These are phyloP conservation scores for Nesogale talazaci DNA, from an alignment of 2,113 vertebrate genomes.

Conservation along the genomic window DNA sequence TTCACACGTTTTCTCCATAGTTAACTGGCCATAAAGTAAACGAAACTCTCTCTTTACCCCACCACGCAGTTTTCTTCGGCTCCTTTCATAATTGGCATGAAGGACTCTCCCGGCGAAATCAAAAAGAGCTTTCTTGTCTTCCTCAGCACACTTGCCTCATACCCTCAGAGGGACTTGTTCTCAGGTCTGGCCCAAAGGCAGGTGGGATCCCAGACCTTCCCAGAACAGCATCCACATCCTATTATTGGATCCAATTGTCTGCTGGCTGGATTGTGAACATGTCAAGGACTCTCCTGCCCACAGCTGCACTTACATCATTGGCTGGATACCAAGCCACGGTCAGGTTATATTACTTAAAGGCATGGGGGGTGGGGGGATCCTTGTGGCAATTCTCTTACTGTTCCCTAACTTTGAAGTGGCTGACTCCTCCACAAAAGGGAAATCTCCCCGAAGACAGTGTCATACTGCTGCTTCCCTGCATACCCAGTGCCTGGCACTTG, in stretches of 20 bases:
- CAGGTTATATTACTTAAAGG: not conserved
- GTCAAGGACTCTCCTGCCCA: not conserved
- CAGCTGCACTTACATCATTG: not conserved
- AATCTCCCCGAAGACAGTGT: not conserved
- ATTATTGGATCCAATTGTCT: not conserved
- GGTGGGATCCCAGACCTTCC: not conserved
- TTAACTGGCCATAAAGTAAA: slow-evolving; percentile 50
- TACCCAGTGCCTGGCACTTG: not conserved
- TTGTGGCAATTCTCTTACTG: not conserved
- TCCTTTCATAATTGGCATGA: not conserved
- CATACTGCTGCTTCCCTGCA: not conserved
- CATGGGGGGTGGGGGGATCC: not conserved
- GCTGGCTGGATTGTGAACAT: not conserved
- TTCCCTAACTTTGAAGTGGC: not conserved
- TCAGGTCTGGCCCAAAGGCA: not conserved
- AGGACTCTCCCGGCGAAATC: not conserved
- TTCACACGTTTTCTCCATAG: slow-evolving; percentile 39
- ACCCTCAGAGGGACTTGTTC: not conserved
- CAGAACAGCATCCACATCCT: not conserved
- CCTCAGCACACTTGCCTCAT: not conserved
- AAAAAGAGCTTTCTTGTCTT: rapidly evolving
- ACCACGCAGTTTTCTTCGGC: not conserved
- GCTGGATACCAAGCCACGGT: not conserved
- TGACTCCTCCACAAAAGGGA: not conserved
- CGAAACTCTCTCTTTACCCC: not conserved